Evolutionary conservation across 2,113 vertebrate species (phyloP), one percentile per base, ranked within the genome.

Genomic region (Merops nubicus): DNA sequence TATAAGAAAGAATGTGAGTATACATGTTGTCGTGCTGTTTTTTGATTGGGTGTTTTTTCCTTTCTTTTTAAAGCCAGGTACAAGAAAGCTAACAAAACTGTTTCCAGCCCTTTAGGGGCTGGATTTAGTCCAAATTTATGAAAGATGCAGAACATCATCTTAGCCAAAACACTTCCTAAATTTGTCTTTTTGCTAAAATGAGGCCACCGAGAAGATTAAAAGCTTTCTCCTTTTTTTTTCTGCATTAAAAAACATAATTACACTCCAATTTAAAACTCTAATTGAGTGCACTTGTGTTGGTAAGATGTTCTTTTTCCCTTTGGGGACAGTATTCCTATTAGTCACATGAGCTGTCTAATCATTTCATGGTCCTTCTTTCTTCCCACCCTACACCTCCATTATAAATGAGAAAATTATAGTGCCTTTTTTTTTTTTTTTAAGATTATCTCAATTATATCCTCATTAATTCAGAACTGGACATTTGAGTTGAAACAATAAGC

Each of bases 231-330:
- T 78, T 26, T 88, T 31, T 89, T 93, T 26, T 82, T 88, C 45
- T 91, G 63, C 38, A 16, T 91, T 67, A 95, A 97, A 97, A 92
- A 88, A 96, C 64, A 87, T 95, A 98, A 98, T 97, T 98, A 93
- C 95, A 93, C 86, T 96, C 94, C 96, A 97, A 97, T 98, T 98
- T 97, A 95, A 97, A 98, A 97, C 96, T 92, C 94, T 97, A 98
- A 98, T 97, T 95, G 95, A 98, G 96, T 91, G 87, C 75, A 97
- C 88, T 96, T 95, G 53, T 92, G 93, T 97, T 96, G 56, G 15
- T 95, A 97, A 97, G 91, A 96, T 96, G 81, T 96, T 95, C 93
- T 87, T 92, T 87, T 95, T 90, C 96, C 93, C 95, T 97, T 97
- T 94, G 97, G 96, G 96, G 96, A 96, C 89, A 91, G 76, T 94